Evolutionary conservation across 2,888 invertebrate genomes (phyloP), one percentile per base, ranked within the genome.

Genomic region (Xylota sylvarum): DNA sequence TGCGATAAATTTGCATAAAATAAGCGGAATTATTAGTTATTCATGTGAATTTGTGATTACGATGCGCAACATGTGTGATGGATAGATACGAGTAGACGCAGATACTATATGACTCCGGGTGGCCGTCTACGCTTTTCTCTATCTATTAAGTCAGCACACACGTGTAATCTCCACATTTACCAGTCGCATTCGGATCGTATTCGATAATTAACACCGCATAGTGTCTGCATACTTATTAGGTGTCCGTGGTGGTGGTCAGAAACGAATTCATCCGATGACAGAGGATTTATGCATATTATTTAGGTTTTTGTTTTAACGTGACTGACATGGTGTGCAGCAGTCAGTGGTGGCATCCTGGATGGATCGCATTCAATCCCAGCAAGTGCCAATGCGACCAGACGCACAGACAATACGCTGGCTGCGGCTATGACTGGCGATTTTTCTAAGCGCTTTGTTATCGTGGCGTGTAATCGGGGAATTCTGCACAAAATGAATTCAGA

Each of bases 171-270:
- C 27, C 52, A n/a, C 70, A 76, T 76, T 81, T 81, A 81, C 43
- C 65, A 81, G 85, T 86, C 77, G 77, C 77, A 77, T 82, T 86
- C 77, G 86, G 69, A 78, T 82, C 69, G 86, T 86, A 86, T 65
- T 82, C 81, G 85, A 85, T 86, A 86, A 86, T 86, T 86, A 86
- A 86, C 86, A 86, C 86, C 43, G 82, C 72, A 76, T 86, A 82
- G 76, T 69, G 86, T 86, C 86, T 86, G 86, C 86, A 86, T 86
- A 86, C 82, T 82, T 86, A 86, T 82, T 60, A 81, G 86, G 73
- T 73, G 78, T 67, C 43, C 52, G 72, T 72, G 72, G 43, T 76
- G 85, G 85, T 79, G 86, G 86, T 77, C 81, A 78, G 56, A 78
- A 37, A 46, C 79, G 40, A 62, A 76, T 67, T 82, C 65, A 77